Base-by-base conservation (phyloP, 2,797 vertebrate genomes). In the Anguilla megastoma region DNA sequence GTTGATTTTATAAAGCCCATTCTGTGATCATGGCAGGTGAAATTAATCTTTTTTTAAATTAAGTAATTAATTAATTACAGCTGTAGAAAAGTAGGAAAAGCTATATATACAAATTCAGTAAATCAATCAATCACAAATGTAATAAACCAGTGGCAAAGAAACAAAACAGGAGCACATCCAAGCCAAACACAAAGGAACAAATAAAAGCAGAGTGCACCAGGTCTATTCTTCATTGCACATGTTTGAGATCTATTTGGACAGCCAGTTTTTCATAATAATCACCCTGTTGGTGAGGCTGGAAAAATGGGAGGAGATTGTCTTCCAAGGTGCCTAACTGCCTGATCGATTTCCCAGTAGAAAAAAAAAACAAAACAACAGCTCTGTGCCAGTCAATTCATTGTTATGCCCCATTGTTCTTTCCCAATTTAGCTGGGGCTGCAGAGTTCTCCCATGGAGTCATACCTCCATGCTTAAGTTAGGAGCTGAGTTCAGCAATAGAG, bases 401-500 rank as follows among this genome's bases (percentile, higher is more conserved):
- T 30, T 27, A 30, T 71, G 48, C 74, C 86, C 86, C 18, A 84
- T 60, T 69, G 79, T 80, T 69, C 8, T 84, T 84, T 84, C 60
- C 58, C 41, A 63, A 3, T 76, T 36, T 36, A 76, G 71, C 71
- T 16, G 12, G 66, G 71, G 33, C 69, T 33, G 69, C 30, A 41
- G 30, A 36, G 33, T 16, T 36, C 12, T 41, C 16, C 33, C 30
- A 76, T 36, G 36, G 36, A 41, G 36, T 76, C 71, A 76, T 9
- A 18, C 33, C 33, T 76, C 33, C 71, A 16, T 16, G 12, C 30
- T 41, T 76, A 76, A 76, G 71, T 76, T 41, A 41, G 9, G 71
- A 41, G 71, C 12, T 36, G 71, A 60, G 86, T 36, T 80, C 50
- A 87, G 76, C 86, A 36, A 36, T 52, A 87, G n/a, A 79, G 2